These are phyloP conservation scores for Pardalotus punctatus DNA, from an alignment of 2,113 vertebrate genomes.

Conservation along the genomic window DNA sequence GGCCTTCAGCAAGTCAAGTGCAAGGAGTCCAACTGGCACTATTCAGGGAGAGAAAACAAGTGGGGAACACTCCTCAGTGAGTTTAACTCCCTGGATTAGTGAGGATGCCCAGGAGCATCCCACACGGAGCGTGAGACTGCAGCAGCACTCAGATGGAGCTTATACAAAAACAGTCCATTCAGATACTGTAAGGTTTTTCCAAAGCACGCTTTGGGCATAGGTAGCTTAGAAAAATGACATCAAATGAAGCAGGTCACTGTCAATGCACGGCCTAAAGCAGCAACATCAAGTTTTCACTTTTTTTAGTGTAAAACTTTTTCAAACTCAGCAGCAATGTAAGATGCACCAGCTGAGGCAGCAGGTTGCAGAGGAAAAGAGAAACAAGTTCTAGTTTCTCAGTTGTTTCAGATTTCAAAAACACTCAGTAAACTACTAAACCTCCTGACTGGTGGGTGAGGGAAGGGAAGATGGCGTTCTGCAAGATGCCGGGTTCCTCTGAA, in stretches of 20 bases:
- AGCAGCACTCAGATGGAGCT: neutral
- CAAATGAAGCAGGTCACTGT: neutral
- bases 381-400: neutral
- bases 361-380: neutral
- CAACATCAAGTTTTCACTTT: accelerated
- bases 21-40: neutral
- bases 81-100: neutral
- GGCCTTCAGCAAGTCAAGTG: neutral
- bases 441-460: neutral
- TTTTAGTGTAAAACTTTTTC: neutral
- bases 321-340: neutral
- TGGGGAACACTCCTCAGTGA: neutral
- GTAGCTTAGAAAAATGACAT: neutral
- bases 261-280: neutral
- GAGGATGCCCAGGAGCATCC: neutral
- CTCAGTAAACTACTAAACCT: neutral
- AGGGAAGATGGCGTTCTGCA: neutral
- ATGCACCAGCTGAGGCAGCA: neutral
- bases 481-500: accelerated
- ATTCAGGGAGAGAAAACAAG: neutral
- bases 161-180: neutral
- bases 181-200: neutral
- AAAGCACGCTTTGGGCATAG: neutral
- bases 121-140: neutral
- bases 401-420: neutral